phyloP scores from a whole-genome alignment of 2,113 vertebrate genomes.

The Cinclus mexicanus region DNA sequence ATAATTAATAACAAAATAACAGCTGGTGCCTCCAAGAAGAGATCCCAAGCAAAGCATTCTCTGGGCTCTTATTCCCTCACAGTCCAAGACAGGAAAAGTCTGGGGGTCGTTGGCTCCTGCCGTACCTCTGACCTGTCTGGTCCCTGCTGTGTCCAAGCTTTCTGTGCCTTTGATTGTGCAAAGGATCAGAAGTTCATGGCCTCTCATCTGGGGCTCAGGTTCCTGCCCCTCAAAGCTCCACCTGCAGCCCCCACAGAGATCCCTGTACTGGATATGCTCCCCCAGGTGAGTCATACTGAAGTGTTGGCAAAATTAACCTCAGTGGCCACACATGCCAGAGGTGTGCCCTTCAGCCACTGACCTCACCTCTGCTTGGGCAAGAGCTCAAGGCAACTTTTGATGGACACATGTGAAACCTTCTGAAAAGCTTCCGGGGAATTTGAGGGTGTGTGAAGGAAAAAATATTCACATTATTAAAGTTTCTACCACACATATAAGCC shows the following conservation, averaged over 20 bases:
- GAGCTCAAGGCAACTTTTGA: not conserved
- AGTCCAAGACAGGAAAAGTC: too few species aligned
- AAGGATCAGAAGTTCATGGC: not conserved
- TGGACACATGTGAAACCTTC: not conserved
- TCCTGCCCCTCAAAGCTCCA: not conserved
- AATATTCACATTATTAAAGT: not conserved
- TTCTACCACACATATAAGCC: not conserved
- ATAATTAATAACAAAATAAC: not conserved
- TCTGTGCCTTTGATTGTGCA: not conserved
- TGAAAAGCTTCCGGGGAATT: not conserved
- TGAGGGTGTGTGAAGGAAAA: not conserved
- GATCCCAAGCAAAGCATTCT: not conserved
- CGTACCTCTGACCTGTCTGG: fast-evolving
- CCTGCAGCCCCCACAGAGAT: not conserved
- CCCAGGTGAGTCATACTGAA: not conserved
- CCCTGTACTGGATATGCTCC: not conserved
- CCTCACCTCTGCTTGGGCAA: not conserved
- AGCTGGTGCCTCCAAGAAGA: not conserved
- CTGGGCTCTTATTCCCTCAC: not conserved
- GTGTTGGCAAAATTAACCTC: not conserved
- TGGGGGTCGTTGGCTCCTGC: fast-evolving
- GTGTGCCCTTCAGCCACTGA: not conserved
- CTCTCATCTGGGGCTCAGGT: not conserved
- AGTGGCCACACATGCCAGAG: not conserved
- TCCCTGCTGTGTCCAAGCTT: not conserved